phyloP scores from a whole-genome alignment of 2,113 vertebrate genomes.

The Perca fluviatilis region DNA sequence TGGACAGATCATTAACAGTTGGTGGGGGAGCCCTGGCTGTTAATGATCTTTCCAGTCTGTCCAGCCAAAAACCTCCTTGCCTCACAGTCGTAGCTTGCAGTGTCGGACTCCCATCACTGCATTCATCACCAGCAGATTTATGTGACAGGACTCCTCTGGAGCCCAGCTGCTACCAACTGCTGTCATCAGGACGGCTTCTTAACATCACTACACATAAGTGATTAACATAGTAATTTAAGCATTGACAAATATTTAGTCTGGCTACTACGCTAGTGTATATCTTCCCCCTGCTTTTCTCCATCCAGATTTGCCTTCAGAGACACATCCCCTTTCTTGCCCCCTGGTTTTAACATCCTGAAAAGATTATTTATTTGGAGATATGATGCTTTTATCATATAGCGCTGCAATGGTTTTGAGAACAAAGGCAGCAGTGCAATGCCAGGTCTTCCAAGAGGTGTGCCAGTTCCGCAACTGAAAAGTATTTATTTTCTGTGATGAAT shows the following conservation, averaged over 20 bases:
- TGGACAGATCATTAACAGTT: constrained; percentile 13
- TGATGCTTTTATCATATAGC: constrained; percentile 46
- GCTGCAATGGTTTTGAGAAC: constrained; percentile 40
- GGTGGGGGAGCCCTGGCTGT: not conserved
- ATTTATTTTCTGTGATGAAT: constrained; percentile 36
- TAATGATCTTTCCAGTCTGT: constrained; percentile 19
- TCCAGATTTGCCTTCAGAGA: constrained; percentile 46
- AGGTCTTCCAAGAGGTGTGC: constrained; percentile 37
- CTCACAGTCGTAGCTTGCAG: not conserved
- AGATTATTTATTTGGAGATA: constrained; percentile 50
- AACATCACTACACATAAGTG: not conserved
- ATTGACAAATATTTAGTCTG: constrained; percentile 5
- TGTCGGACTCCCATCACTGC: not conserved
- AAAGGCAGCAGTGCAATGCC: constrained; percentile 45
- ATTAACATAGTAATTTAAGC: constrained; percentile 7
- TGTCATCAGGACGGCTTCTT: not conserved
- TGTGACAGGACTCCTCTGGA: not conserved
- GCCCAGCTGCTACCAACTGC: constrained; percentile 1
- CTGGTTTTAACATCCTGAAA: constrained; percentile 18
- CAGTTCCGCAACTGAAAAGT: constrained; percentile 37
- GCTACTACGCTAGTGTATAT: not conserved
- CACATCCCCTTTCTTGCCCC: constrained; percentile 3
- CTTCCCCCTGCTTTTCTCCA: not conserved
- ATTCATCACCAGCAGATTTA: constrained; percentile 28
- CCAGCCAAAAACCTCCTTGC: not conserved